Percentiles rank a stretch among this genome's conserved stretches.
Evolutionary conservation across 2,888 invertebrate species (phyloP).

Genomic region (Alsophila aescularia): DNA sequence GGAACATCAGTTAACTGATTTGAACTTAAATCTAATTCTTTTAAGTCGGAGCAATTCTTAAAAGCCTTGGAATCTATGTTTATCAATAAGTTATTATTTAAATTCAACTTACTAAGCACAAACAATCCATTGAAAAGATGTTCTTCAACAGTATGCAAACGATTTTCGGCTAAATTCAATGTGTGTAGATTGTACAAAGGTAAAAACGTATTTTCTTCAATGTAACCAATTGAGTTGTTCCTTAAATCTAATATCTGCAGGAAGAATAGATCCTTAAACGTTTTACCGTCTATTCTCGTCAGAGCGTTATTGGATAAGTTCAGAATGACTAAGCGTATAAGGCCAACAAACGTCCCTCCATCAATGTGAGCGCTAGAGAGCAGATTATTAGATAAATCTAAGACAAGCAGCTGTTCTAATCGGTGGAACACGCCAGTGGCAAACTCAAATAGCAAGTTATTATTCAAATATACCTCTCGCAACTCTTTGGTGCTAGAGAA

Average conservation of each 20-base stretch:
- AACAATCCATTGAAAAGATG: slow-evolving; percentile 93
- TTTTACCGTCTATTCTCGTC: slow-evolving; percentile 92
- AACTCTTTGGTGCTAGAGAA: slow-evolving; percentile 93
- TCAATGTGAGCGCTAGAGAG: slow-evolving; percentile 93
- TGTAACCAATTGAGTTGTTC: slow-evolving; percentile 94
- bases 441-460: slow-evolving; percentile 93
- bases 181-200: slow-evolving; percentile 95
- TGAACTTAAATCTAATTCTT: slow-evolving; percentile 94
- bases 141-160: slow-evolving; percentile 91
- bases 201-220: slow-evolving; percentile 94
- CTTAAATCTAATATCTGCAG: slow-evolving; percentile 93
- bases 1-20: slow-evolving; percentile 93
- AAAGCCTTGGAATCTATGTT: slow-evolving; percentile 91
- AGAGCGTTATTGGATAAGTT: slow-evolving; percentile 94
- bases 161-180: slow-evolving; percentile 94
- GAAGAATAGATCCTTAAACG: slow-evolving; percentile 94
- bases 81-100: slow-evolving; percentile 93
- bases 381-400: slow-evolving; percentile 94
- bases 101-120: slow-evolving; percentile 92
- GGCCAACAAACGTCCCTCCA: slow-evolving; percentile 92
- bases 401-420: slow-evolving; percentile 92
- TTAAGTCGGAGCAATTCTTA: slow-evolving; percentile 93
- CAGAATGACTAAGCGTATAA: slow-evolving; percentile 93
- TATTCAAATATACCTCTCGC: slow-evolving; percentile 93
- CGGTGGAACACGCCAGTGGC: slow-evolving; percentile 93